Percentiles rank a stretch among this genome's conserved stretches.
These are phyloP conservation scores for Lasioglossum albipes DNA, from an alignment of 1,140 invertebrate genomes.

Conservation along the genomic window DNA sequence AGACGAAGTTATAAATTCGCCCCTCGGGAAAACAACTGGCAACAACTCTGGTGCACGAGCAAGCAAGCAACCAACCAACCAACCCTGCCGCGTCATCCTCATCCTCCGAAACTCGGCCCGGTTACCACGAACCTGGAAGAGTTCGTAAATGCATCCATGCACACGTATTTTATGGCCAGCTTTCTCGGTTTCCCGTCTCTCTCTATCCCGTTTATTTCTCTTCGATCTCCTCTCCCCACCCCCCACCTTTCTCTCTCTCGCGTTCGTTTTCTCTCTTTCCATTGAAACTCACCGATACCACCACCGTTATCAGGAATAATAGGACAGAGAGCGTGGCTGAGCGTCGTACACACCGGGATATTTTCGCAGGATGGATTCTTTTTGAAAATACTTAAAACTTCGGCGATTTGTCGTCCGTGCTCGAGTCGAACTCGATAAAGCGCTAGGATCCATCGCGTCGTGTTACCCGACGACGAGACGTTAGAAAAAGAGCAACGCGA, in stretches of 20 bases:
- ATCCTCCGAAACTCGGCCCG: constrained; percentile 17
- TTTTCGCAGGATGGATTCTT: constrained; percentile 66
- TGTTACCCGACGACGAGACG: constrained; percentile 13
- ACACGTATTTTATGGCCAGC: constrained; percentile 71
- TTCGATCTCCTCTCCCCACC: background rate
- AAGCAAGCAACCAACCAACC: constrained; percentile 1
- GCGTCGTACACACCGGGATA: constrained; percentile 41
- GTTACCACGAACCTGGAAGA: constrained; percentile 45
- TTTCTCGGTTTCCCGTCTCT: constrained; percentile 50
- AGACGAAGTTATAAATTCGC: constrained; percentile 68
- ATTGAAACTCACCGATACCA: constrained; percentile 10
- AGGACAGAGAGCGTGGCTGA: background rate
- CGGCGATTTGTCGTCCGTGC: constrained; percentile 66
- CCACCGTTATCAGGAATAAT: constrained; percentile 11
- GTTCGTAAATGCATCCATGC: constrained; percentile 71
- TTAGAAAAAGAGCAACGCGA: constrained; percentile 14
- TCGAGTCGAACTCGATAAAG: constrained; percentile 67
- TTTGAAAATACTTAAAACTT: constrained; percentile 75
- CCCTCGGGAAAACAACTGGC: constrained; percentile 68
- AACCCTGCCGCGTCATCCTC: constrained; percentile 17
- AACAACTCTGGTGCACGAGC: constrained; percentile 39
- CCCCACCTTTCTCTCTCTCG: background rate
- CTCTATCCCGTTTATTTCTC: constrained; percentile 9
- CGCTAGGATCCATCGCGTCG: constrained; percentile 49
- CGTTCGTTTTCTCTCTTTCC: background rate